Evolutionary conservation across 2,113 vertebrate species (phyloP).

Genomic region (human): DNA sequence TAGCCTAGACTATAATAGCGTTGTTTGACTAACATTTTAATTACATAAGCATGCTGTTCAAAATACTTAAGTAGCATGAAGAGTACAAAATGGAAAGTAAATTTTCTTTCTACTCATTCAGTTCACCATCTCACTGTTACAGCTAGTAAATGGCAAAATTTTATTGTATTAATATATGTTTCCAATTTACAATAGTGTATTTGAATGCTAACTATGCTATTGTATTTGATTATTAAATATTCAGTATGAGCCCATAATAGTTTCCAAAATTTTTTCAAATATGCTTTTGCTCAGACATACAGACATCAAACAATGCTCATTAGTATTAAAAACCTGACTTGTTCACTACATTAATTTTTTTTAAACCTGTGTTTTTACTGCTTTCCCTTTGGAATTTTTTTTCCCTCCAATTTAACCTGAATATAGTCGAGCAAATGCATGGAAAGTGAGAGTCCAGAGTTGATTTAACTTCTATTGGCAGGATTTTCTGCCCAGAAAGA

Average conservation of each 20-base stretch:
- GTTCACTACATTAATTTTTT: slow-evolving; percentile 50
- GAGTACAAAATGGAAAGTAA: slow-evolving; percentile 19
- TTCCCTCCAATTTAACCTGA: neutral
- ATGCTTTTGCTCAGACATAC: slow-evolving; percentile 50
- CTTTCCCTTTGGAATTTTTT: neutral
- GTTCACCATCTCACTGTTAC: neutral
- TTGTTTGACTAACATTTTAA: slow-evolving; percentile 29
- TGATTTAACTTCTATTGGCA: neutral
- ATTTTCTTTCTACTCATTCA: neutral
- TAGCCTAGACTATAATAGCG: neutral
- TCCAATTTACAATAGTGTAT: neutral
- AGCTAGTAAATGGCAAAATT: neutral
- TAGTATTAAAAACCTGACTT: slow-evolving; percentile 53
- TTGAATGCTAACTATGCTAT: neutral
- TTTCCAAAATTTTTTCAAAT: slow-evolving; percentile 19
- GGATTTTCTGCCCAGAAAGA: neutral
- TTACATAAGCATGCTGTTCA: neutral
- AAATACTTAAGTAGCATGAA: neutral
- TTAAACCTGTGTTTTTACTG: slow-evolving; percentile 47
- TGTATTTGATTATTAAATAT: slow-evolving; percentile 50
- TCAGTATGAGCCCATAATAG: slow-evolving; percentile 24
- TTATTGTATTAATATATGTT: neutral
- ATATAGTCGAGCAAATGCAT: neutral
- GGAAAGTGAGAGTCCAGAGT: neutral
- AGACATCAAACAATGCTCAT: slow-evolving; percentile 55